Evolutionary conservation across 2,888 invertebrate genomes (phyloP).

Genomic region (Crioceris asparagi): DNA sequence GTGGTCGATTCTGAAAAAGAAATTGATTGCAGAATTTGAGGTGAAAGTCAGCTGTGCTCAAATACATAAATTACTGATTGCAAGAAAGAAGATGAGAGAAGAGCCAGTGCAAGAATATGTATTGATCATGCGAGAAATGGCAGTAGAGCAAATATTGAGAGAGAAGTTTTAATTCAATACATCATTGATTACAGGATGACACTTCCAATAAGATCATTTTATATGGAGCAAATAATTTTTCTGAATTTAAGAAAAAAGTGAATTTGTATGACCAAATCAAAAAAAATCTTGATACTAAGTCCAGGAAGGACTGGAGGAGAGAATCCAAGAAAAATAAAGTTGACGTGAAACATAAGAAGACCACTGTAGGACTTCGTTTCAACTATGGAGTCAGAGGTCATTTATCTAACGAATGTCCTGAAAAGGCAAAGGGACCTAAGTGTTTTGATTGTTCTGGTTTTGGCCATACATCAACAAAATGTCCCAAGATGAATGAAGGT

Average conservation of each 20-base stretch:
- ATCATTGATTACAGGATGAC: too few relatives aligned
- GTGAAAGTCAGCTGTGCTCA: conserved; percentile 17
- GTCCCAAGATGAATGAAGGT: conserved; percentile 7
- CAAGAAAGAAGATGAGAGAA: conserved; percentile 25
- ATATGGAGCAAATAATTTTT: too few relatives aligned
- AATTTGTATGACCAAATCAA: too few relatives aligned
- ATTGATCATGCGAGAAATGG: conserved; percentile 31
- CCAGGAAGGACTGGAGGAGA: too few relatives aligned
- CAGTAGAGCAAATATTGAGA: too few relatives aligned
- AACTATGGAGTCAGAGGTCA: conserved; percentile 14
- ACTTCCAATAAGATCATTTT: too few relatives aligned
- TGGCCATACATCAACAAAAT: conserved; percentile 15
- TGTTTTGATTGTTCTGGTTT: conserved; percentile 16
- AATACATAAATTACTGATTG: conserved; percentile 16
- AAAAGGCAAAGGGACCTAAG: conserved; percentile 15
- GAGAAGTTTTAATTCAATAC: too few relatives aligned
- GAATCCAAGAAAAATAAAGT: too few relatives aligned
- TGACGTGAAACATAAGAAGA: too few relatives aligned
- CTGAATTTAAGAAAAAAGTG: too few relatives aligned
- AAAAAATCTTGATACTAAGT: too few relatives aligned
- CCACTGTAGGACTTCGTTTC: too few relatives aligned
- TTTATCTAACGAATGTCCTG: conserved; percentile 8
- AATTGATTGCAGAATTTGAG: conserved; percentile 20
- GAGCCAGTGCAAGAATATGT: conserved; percentile 32
- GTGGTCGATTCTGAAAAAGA: conserved; percentile 18